Evolutionary conservation across 2,888 invertebrate genomes (phyloP).

Genomic region (Drosophila dives): DNA sequence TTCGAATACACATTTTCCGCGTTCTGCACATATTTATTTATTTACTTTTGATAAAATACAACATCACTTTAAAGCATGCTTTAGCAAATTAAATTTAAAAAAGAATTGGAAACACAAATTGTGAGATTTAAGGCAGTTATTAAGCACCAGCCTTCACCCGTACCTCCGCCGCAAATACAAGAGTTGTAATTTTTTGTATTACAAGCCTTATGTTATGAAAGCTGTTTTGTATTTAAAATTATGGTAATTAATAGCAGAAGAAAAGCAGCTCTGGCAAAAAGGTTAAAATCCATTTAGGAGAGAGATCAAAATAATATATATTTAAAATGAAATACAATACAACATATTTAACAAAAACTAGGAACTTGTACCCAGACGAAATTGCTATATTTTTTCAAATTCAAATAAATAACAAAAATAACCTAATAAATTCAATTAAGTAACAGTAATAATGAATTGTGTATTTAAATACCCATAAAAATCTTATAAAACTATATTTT

Average conservation of each 20-base stretch:
- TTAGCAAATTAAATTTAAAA: not conserved
- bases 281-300: no score
- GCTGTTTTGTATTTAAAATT: not conserved
- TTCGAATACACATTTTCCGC: not conserved
- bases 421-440: not conserved
- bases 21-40: not conserved
- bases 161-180: not conserved
- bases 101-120: not conserved
- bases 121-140: not conserved
- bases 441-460: not conserved
- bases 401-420: not conserved
- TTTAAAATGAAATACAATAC: not conserved
- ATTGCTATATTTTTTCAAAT: not conserved
- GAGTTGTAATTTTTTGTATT: not conserved
- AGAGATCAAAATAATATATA: not conserved
- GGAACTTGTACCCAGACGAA: not conserved
- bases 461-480: not conserved
- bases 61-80: not conserved
- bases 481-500: not conserved
- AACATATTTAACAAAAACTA: not conserved
- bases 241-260: not conserved
- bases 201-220: not conserved
- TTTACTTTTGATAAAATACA: not conserved
- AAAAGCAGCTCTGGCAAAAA: not conserved
- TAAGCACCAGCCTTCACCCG: not conserved